Base-by-base conservation (phyloP, 2,888 invertebrate genomes). In the Blastobasis adustella region DNA sequence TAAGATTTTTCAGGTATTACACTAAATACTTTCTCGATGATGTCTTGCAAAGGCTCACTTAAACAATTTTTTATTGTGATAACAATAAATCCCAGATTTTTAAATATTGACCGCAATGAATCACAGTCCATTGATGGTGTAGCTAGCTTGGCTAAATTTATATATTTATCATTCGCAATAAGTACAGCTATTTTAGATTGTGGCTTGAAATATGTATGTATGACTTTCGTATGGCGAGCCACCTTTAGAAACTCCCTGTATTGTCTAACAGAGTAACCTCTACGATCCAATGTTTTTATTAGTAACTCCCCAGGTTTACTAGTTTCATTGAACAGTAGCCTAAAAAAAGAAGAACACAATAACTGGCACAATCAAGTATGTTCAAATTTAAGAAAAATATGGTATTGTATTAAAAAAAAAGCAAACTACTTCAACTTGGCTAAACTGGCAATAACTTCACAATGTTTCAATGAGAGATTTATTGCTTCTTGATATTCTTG, bases 61-160 rank as follows among this genome's bases (percentile, higher is more conserved):
- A 57, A 63, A 39, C 74, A 73, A 62, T 89, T 82, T 50, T 71
- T 82, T 43, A 89, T 58, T 39, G 65, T 71, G 1, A 89, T 59
- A 0, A 80, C 70, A 50, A 81, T 66, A 63, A 89, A 89, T 1
- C 82, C 89, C 23, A 86, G 61, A 9, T 62, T 66, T 53, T 73
- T 79, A 46, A 89, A 65, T 56, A 73, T 75, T 4, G 64, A 57
- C 1, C 79, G 79, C 43, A 89, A 60, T 0, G 76, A 71, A 43
- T 80, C 77, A 62, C 89, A 89, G 52, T 89, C 89, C 39, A 76
- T 68, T 4, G 79, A 73, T 0, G 89, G 89, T 45, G 89, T 87
- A 0, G 74, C 78, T 39, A 89, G 55, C 51, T 82, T 81, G 0
- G 84, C 70, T 54, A 89, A 71, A 59, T 82, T 56, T 37, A 59